These are phyloP conservation scores for Furnarius figulus DNA, from an alignment of 2,113 vertebrate species.

Conservation along the genomic window DNA sequence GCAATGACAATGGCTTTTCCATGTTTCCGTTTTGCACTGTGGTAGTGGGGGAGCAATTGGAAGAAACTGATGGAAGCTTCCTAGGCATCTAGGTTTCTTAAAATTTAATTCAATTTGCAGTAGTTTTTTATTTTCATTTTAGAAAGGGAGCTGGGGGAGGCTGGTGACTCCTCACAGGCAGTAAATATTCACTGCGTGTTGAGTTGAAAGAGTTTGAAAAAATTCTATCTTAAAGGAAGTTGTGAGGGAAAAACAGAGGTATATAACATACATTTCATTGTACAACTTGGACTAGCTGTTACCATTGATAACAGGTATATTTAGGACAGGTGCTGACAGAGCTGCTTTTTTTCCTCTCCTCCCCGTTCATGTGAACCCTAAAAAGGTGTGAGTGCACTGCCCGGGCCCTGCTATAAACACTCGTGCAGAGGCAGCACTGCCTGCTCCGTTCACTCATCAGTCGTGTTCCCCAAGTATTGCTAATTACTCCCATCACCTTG, in stretches of 20 bases:
- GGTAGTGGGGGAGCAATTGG: not conserved
- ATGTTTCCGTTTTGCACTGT: slow-evolving; percentile 19
- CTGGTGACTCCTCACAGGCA: not conserved
- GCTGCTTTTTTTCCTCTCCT: not conserved
- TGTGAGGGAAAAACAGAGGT: not conserved
- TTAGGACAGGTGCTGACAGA: not conserved
- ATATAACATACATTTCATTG: not conserved
- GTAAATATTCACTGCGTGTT: not conserved
- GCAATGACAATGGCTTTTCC: slow-evolving; percentile 35
- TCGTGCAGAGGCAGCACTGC: not conserved
- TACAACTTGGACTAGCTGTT: not conserved
- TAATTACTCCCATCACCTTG: not conserved
- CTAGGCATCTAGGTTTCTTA: not conserved
- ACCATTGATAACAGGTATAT: not conserved
- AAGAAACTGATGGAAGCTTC: not conserved
- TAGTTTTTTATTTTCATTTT: not conserved
- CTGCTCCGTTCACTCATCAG: not conserved
- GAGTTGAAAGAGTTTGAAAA: not conserved
- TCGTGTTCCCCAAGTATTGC: fast-evolving
- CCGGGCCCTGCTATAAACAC: not conserved
- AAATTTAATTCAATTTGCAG: not conserved
- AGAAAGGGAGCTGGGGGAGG: not conserved
- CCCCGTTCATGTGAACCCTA: not conserved
- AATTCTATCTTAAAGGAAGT: not conserved
- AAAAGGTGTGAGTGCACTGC: not conserved